These are phyloP conservation scores for Piliocolobus tephrosceles DNA, from an alignment of 2,113 vertebrate species.

Conservation along the genomic window DNA sequence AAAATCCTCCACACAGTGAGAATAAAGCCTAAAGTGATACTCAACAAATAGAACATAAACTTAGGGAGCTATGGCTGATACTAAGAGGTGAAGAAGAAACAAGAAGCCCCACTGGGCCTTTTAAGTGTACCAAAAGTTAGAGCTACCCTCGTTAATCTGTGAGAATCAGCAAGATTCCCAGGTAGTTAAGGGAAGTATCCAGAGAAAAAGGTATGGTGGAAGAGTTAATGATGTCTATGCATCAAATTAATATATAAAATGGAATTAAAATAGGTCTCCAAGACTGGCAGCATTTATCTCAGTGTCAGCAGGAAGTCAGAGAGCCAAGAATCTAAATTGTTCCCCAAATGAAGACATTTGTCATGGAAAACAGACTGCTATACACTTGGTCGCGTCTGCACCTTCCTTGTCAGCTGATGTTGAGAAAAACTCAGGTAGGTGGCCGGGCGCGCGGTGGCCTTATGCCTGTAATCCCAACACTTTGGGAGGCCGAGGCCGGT, in stretches of 20 bases:
- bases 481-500: too few relatives aligned
- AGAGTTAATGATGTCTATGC: constrained; percentile 12
- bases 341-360: constrained; percentile 16
- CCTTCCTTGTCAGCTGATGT: background rate
- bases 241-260: constrained; percentile 43
- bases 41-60: constrained; percentile 56
- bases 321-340: constrained; percentile 21
- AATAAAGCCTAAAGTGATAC: constrained; percentile 42
- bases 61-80: background rate
- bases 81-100: background rate
- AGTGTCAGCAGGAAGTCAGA: background rate
- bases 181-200: background rate
- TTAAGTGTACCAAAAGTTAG: background rate
- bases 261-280: constrained; percentile 40
- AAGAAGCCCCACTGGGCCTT: constrained; percentile 9
- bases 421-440: background rate
- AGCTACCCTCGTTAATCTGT: background rate
- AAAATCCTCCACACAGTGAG: constrained; percentile 46
- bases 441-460: too few relatives aligned
- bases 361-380: constrained; percentile 22
- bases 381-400: background rate
- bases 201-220: background rate
- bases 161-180: background rate
- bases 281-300: constrained; percentile 8
- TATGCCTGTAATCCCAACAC: too few relatives aligned